Percentiles rank a stretch among this genome's conserved stretches.
Evolutionary conservation across 2,888 invertebrate species (phyloP).

Genomic region (Macaria liturata): DNA sequence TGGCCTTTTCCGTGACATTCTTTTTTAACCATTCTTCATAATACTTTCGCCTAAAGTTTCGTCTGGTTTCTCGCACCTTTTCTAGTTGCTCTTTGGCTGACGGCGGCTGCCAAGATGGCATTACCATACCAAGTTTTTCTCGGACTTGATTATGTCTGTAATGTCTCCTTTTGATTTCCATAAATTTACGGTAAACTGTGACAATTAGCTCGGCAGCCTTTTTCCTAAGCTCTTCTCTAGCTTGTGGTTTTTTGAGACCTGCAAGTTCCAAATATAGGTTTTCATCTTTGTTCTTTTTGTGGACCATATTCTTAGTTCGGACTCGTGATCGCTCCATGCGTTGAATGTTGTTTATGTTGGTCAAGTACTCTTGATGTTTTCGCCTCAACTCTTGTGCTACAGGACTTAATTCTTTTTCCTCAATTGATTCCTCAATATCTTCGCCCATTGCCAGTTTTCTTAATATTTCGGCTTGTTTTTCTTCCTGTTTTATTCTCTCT

Average conservation of each 20-base stretch:
- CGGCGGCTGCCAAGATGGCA: slow-evolving; percentile 72
- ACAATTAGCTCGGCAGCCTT: slow-evolving; percentile 60
- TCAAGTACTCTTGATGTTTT: slow-evolving; percentile 54
- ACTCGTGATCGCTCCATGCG: slow-evolving; percentile 68
- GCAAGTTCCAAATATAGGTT: slow-evolving; percentile 67
- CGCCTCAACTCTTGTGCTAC: slow-evolving; percentile 53
- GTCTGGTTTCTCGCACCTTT: slow-evolving; percentile 69
- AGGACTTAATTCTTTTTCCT: slow-evolving; percentile 49
- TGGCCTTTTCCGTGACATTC: slow-evolving; percentile 74
- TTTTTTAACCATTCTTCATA: slow-evolving; percentile 70
- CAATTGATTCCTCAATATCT: slow-evolving; percentile 48
- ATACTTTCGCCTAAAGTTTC: slow-evolving; percentile 70
- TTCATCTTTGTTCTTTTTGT: slow-evolving; percentile 58
- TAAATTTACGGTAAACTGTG: slow-evolving; percentile 67
- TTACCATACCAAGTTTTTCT: slow-evolving; percentile 81
- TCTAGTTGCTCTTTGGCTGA: slow-evolving; percentile 73
- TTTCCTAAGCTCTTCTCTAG: slow-evolving; percentile 45
- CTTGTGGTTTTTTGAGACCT: slow-evolving; percentile 61
- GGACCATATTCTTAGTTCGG: slow-evolving; percentile 42
- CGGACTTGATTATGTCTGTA: slow-evolving; percentile 66
- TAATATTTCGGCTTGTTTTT: slow-evolving; percentile 57
- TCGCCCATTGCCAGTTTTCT: slow-evolving; percentile 57
- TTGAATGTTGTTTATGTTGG: slow-evolving; percentile 60
- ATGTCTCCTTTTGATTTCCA: slow-evolving; percentile 63
- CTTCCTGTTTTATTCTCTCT: slow-evolving; percentile 51